These are phyloP conservation scores for Carabus problematicus DNA, from an alignment of 2,888 invertebrate genomes.

Conservation along the genomic window DNA sequence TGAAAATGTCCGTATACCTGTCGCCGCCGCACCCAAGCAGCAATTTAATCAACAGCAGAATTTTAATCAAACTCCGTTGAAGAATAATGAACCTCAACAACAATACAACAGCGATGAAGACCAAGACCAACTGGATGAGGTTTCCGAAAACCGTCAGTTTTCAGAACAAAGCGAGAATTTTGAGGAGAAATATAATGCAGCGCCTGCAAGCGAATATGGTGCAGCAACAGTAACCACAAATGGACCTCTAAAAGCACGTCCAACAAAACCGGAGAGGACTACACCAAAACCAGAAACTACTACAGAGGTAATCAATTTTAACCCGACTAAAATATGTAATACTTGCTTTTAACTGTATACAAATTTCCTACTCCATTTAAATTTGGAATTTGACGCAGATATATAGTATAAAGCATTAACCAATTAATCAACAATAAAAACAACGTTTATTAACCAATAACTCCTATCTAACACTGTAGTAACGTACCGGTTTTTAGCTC, in stretches of 20 bases:
- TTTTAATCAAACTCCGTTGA: background rate
- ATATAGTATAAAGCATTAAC: too few relatives aligned
- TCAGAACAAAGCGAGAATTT: constrained; percentile 2
- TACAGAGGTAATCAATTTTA: constrained; percentile 13
- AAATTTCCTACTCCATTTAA: too few relatives aligned
- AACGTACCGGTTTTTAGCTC: too few relatives aligned
- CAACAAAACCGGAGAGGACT: constrained; percentile 22
- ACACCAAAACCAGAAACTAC: constrained; percentile 17
- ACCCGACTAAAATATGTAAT: too few relatives aligned
- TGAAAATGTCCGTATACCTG: too few relatives aligned
- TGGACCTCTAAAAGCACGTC: background rate
- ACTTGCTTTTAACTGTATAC: too few relatives aligned
- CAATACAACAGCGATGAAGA: constrained; percentile 8
- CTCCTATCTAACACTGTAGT: too few relatives aligned
- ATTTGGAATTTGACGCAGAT: too few relatives aligned
- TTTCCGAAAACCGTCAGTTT: background rate
- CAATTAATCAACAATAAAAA: too few relatives aligned
- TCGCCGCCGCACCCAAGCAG: too few relatives aligned
- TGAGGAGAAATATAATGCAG: background rate
- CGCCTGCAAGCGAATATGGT: constrained; percentile 9
- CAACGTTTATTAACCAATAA: too few relatives aligned
- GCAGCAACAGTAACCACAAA: background rate
- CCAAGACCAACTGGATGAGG: constrained; percentile 15
- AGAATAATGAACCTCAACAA: constrained; percentile 12
- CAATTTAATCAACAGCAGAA: background rate